Conservation (phyloP, 2,113 vertebrate genomes). For the Heliornis fulica region DNA sequence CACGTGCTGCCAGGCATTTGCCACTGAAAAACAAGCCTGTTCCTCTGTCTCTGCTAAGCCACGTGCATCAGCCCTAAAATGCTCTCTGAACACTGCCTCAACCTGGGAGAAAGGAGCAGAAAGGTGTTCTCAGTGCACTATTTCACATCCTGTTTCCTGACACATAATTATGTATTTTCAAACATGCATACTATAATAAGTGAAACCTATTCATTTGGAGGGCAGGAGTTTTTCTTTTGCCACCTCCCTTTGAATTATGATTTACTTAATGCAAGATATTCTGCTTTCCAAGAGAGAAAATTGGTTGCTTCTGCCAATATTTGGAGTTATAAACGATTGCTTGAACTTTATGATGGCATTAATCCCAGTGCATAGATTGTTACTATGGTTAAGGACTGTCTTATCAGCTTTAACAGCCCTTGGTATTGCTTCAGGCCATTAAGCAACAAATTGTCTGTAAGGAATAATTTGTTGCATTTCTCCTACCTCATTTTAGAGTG, state of each 20-base stretch:
- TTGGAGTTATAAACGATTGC: slow-evolving; percentile 59
- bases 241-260: background rate
- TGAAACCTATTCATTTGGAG: background rate
- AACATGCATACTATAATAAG: background rate
- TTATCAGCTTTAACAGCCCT: slow-evolving; percentile 48
- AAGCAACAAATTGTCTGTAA: slow-evolving; percentile 64
- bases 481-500: slow-evolving; percentile 26
- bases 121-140: background rate
- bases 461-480: slow-evolving; percentile 55
- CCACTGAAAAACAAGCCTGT: background rate
- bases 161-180: background rate
- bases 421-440: slow-evolving; percentile 60
- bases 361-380: slow-evolving; percentile 48
- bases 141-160: background rate
- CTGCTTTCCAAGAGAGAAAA: slow-evolving; percentile 61
- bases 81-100: background rate
- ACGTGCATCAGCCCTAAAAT: background rate
- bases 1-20: background rate
- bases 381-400: slow-evolving; percentile 46
- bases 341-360: slow-evolving; percentile 57
- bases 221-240: background rate
- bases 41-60: background rate
- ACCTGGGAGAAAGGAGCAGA: background rate
- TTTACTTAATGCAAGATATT: slow-evolving; percentile 42
- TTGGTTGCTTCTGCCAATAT: slow-evolving; percentile 61